Percentiles rank a stretch among this genome's conserved stretches.
phyloP scores from a whole-genome alignment of 2,888 invertebrate species.

The Trichogramma dendrolimi region DNA sequence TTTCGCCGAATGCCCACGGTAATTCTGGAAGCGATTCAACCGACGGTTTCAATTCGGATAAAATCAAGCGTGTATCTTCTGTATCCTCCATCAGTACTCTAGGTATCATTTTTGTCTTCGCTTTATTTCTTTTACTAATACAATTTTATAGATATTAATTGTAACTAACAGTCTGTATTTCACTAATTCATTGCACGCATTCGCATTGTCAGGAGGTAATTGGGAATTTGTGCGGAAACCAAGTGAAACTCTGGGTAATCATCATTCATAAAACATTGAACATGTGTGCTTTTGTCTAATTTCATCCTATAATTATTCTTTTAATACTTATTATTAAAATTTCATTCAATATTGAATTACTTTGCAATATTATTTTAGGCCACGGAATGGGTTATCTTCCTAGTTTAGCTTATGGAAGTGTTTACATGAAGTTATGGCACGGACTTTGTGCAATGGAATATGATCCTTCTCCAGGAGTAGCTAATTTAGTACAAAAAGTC shows the following conservation, averaged over 20 bases:
- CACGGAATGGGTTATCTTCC: constrained; percentile 54
- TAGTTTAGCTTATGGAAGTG: constrained; percentile 64
- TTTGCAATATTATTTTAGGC: constrained; percentile 35
- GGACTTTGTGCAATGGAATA: constrained; percentile 71
- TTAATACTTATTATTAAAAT: background rate
- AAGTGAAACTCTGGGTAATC: constrained; percentile 51
- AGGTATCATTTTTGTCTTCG: constrained; percentile 41
- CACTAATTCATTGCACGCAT: background rate
- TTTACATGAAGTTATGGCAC: constrained; percentile 87
- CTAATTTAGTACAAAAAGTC: constrained; percentile 72
- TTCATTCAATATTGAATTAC: background rate
- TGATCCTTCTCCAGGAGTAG: constrained; percentile 85
- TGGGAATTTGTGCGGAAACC: constrained; percentile 53
- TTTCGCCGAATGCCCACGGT: constrained; percentile 40
- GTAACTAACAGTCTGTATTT: background rate
- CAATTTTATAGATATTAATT: background rate
- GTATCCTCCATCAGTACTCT: constrained; percentile 67
- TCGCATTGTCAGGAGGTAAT: constrained; percentile 47
- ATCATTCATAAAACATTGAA: constrained; percentile 18
- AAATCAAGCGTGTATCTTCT: constrained; percentile 65
- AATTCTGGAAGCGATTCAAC: constrained; percentile 38
- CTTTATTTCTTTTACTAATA: background rate
- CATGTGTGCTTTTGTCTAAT: constrained; percentile 15
- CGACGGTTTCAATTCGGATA: constrained; percentile 51
- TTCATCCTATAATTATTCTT: background rate